Conservation (phyloP, 2,113 vertebrate genomes). For the Rhineura floridana region DNA sequence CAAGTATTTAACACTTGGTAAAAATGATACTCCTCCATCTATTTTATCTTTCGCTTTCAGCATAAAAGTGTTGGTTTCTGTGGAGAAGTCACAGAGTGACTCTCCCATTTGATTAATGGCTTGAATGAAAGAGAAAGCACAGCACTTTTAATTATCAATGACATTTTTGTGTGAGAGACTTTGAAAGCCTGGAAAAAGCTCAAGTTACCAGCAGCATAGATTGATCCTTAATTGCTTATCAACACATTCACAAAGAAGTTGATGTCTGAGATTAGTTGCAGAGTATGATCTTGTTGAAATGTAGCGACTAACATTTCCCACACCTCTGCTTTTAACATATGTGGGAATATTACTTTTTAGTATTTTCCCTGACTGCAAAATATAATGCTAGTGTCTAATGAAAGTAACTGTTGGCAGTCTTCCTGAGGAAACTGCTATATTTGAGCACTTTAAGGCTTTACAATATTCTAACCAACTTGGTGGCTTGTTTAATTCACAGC, state of each 20-base stretch:
- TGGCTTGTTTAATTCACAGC: slow-evolving; percentile 69
- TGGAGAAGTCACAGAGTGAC: slow-evolving; percentile 71
- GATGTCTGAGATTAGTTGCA: slow-evolving; percentile 61
- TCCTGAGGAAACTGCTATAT: slow-evolving; percentile 72
- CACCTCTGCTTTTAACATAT: slow-evolving; percentile 66
- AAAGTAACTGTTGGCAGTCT: slow-evolving; percentile 62
- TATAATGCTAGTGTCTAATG: slow-evolving; percentile 60
- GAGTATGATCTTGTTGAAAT: slow-evolving; percentile 66
- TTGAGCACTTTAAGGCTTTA: slow-evolving; percentile 76
- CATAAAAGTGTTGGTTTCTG: slow-evolving; percentile 66
- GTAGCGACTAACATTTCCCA: slow-evolving; percentile 64
- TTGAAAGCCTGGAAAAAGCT: slow-evolving; percentile 74
- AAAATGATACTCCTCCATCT: slow-evolving; percentile 70
- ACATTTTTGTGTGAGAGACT: slow-evolving; percentile 59
- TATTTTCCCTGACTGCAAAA: slow-evolving; percentile 59
- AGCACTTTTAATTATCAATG: slow-evolving; percentile 78
- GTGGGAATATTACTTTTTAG: slow-evolving; percentile 73
- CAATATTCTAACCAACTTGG: slow-evolving; percentile 69
- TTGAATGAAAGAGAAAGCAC: slow-evolving; percentile 74
- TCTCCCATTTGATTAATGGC: slow-evolving; percentile 69
- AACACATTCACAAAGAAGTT: slow-evolving; percentile 62
- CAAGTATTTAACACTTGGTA: slow-evolving; percentile 70
- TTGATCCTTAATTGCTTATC: slow-evolving; percentile 64
- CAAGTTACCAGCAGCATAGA: slow-evolving; percentile 67
- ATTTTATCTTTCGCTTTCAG: slow-evolving; percentile 69